phyloP scores from a whole-genome alignment of 2,888 invertebrate genomes.

The Ennomos erosarius region DNA sequence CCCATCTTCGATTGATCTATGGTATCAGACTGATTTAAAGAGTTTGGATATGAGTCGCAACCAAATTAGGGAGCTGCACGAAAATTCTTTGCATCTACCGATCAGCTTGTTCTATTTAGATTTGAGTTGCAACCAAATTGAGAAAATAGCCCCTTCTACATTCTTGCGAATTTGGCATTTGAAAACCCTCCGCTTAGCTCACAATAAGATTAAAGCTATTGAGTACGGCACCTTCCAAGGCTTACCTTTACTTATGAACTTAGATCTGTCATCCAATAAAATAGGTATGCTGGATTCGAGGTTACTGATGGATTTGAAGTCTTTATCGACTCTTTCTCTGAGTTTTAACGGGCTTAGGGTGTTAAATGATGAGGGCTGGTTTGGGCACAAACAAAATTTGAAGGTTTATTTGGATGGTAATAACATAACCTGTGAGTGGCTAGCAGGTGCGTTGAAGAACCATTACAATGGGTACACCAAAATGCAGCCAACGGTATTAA shows the following conservation, averaged over 20 bases:
- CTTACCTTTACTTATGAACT: conserved; percentile 50
- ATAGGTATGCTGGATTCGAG: conserved; percentile 65
- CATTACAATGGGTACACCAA: conserved; percentile 68
- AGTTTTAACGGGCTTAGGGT: conserved; percentile 57
- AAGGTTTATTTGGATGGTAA: conserved; percentile 69
- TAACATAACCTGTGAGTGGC: conserved; percentile 68
- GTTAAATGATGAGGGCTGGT: conserved; percentile 66
- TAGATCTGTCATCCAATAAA: conserved; percentile 60
- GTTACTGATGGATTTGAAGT: conserved; percentile 65
- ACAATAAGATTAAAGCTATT: conserved; percentile 58
- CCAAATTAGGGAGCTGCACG: conserved; percentile 55
- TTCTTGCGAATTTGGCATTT: conserved; percentile 58
- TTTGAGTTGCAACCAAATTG: conserved; percentile 62
- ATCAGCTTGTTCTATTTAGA: conserved; percentile 56
- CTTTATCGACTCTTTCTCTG: conserved; percentile 58
- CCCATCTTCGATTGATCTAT: conserved; percentile 54
- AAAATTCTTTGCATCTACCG: conserved; percentile 62
- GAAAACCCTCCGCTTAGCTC: conserved; percentile 58
- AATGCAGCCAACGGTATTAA: conserved; percentile 60
- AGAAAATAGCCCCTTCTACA: conserved; percentile 60
- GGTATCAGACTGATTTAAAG: conserved; percentile 57
- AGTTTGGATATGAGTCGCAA: conserved; percentile 65
- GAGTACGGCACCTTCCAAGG: conserved; percentile 70
- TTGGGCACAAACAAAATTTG: conserved; percentile 58
- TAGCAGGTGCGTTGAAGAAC: conserved; percentile 61